phyloP scores from a whole-genome alignment of 2,113 vertebrate genomes.

The Tamias sibiricus region DNA sequence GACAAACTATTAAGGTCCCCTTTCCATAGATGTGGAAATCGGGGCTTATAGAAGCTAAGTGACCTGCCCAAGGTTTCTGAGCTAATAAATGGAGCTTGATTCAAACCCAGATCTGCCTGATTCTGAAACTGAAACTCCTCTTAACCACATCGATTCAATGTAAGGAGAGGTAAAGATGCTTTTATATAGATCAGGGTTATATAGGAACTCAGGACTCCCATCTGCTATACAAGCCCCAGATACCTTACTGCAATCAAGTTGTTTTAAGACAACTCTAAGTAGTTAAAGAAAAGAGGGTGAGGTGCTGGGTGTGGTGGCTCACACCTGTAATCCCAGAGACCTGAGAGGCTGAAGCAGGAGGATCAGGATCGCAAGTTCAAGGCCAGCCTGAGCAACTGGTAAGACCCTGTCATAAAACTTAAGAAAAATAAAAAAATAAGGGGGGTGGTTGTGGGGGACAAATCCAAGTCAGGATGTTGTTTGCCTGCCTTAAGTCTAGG shows the following conservation, averaged over 20 bases:
- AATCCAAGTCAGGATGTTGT: background rate
- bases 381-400: no score
- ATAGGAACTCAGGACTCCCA: background rate
- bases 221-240: background rate
- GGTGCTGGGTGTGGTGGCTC: no score
- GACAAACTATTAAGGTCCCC: background rate
- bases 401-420: no score
- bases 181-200: background rate
- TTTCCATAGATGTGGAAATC: background rate
- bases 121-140: slow-evolving; percentile 21
- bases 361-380: no score
- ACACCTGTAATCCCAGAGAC: no score
- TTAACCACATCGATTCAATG: background rate
- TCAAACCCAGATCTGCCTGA: background rate
- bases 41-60: background rate
- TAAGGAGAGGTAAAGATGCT: background rate
- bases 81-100: background rate
- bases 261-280: background rate
- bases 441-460: background rate
- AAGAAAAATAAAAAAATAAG: background rate
- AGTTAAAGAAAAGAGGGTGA: background rate
- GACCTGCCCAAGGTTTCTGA: background rate
- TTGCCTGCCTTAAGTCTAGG: background rate
- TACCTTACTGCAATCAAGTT: background rate
- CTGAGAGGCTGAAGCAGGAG: no score